Percentiles rank a stretch among this genome's conserved stretches.
Evolutionary conservation across 2,113 vertebrate species (phyloP).

Genomic region (Apteryx owenii): DNA sequence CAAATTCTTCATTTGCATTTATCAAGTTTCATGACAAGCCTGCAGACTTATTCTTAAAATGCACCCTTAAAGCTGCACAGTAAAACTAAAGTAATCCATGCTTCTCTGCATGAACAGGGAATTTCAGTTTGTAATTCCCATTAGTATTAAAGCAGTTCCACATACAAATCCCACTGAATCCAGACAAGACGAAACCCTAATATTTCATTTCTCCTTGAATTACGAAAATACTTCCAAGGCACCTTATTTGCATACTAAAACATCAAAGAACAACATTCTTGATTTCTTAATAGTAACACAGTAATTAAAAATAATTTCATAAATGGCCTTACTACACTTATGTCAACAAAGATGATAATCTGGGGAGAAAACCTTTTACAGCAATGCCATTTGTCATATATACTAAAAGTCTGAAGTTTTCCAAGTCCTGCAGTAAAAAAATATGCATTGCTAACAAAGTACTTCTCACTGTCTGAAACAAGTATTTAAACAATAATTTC

Average conservation of each 20-base stretch:
- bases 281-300: not conserved
- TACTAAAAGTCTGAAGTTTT: constrained; percentile 54
- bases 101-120: not conserved
- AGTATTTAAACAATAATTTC: not conserved
- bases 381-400: not conserved
- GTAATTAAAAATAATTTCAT: not conserved
- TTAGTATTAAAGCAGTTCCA: not conserved
- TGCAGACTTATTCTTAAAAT: not conserved
- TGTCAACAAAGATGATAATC: not conserved
- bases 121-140: not conserved
- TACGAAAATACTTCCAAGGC: not conserved
- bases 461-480: not conserved
- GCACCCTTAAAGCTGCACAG: not conserved
- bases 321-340: not conserved
- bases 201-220: not conserved
- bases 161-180: not conserved
- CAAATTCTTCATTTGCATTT: not conserved
- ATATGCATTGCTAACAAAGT: not conserved
- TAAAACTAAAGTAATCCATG: not conserved
- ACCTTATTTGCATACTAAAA: not conserved
- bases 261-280: not conserved
- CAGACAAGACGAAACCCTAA: not conserved
- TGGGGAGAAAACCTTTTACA: constrained; percentile 1
- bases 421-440: constrained; percentile 5
- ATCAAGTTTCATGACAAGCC: constrained; percentile 20